phyloP scores from a whole-genome alignment of 2,113 vertebrate genomes.

The Forbesichthys papilliferus region DNA sequence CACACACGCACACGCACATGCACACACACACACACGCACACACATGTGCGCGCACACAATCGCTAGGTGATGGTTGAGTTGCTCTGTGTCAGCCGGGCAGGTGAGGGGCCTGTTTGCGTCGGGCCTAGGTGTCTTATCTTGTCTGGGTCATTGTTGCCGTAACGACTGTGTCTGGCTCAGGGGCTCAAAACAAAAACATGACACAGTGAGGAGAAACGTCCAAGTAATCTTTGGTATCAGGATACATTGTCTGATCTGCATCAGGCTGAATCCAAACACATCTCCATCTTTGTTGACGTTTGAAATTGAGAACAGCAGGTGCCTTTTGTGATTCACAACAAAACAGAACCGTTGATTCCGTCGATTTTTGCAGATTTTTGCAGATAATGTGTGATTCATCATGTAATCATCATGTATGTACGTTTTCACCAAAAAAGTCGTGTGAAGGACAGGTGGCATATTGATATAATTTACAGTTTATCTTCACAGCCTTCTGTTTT shows the following conservation, averaged over 20 bases:
- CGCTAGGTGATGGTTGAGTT: conserved; percentile 70
- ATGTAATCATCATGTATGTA: too few relatives aligned
- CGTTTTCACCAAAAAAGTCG: too few relatives aligned
- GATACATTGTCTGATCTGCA: conserved; percentile 31
- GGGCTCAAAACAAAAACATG: conserved; percentile 12
- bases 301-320: background rate
- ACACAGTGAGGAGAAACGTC: conserved; percentile 43
- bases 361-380: too few relatives aligned
- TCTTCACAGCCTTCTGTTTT: too few relatives aligned
- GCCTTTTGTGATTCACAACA: background rate
- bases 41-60: conserved; percentile 62
- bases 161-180: conserved; percentile 57
- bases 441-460: too few relatives aligned
- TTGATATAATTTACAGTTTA: too few relatives aligned
- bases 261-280: conserved; percentile 11
- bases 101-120: conserved; percentile 75
- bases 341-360: too few relatives aligned
- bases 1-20: conserved; percentile 7
- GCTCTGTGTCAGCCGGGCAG: conserved; percentile 75
- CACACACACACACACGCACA: conserved; percentile 14
- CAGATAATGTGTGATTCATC: too few relatives aligned
- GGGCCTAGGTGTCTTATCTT: conserved; percentile 63
- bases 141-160: conserved; percentile 30
- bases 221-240: conserved; percentile 43
- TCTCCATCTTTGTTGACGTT: conserved; percentile 7